Evolutionary conservation across 2,888 invertebrate genomes (phyloP), one percentile per base, ranked within the genome.

Genomic region (Heliconius erato): DNA sequence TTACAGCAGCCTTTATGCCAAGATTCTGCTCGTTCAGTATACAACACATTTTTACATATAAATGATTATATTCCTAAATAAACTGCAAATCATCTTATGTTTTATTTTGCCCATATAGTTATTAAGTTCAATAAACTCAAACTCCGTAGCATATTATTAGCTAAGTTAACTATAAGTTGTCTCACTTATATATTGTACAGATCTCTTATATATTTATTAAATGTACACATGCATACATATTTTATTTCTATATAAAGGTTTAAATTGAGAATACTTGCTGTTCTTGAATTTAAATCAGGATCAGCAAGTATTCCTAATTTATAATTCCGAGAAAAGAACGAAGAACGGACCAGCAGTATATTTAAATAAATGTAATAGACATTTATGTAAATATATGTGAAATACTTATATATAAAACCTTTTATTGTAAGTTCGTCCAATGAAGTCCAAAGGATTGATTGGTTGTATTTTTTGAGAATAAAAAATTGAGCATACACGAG

Each of bases 401-500:
- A 40, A 40, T 40, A 49, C 49, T 49, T 49, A 59, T 67, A 28
- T 67, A 67, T 71, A 44, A 44, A 49, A 72, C 72, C 9, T 49
- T 28, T 49, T 72, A 72, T 44, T 7, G 5, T 44, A 72, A 76
- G 16, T 9, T 76, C 35, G 26, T 40, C 35, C 19, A 23, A 26
- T 76, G 16, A 35, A 40, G 74, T 76, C 26, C 23, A 63, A 76
- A 3, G 40, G 59, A 63, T 76, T 40, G 63, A 76, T 76, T 16
- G 63, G n/a, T 63, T 76, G 35, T 69, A 82, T 82, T 81, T 83
- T 85, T 81, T 76, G 59, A 32, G 82, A 81, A 81, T 84, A 76
- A 87, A 90, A 40, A 91, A 87, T 87, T 87, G 87, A 85, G 85
- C 86, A 88, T 87, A 84, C 83, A 86, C 84, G 86, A 86, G 88